Base-by-base conservation (phyloP, 2,888 invertebrate species). In the Drosophila ezoana region DNA sequence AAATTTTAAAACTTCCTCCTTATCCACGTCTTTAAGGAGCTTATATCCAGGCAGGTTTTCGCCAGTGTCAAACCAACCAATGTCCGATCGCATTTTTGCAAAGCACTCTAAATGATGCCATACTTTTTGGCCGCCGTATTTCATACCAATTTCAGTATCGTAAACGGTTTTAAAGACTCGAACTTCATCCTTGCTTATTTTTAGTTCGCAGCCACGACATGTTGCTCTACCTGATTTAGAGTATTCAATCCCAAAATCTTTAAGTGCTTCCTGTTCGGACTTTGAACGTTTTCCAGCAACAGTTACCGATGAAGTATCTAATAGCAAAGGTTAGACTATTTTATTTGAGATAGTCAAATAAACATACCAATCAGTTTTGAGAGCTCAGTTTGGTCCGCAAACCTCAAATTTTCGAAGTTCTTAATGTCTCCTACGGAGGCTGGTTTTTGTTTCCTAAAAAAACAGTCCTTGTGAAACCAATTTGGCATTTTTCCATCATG, bases 81-180 rank as follows among this genome's bases (percentile, higher is more conserved):
- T 92, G 9, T 96, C 95, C 18, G 94, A 93, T 40, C 98, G 93
- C 1, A 92, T 83, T 87, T 96, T 95, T 0, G 94, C 95, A 93
- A 99, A 99, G 90, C 99, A 99, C 66, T 96, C 95, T 3, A 98
- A 92, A 92, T 99, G 99, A 91, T 98, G 95, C 98, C 98, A 99
- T 54, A 95, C 93, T 62, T 97, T 95, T 85, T 96, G 94, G 0
- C 97, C 98, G 0, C 98, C 98, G 91, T 95, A 97, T 90, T 95
- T 95, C 87, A 94, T 94, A 0, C 96, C 97, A 18, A 96, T 93
- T 82, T 97, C 96, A n/a, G 90, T 90, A 65, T 97, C 96, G 92
- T 93, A 98, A 79, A 97, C 97, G 75, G 96, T 96, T 92, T 97
- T 98, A 1, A 96, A 95, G 49, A 98, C 93, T 48, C 98, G 94